Conservation (phyloP, 2,888 invertebrate genomes). For the Coleophora flavipennella region DNA sequence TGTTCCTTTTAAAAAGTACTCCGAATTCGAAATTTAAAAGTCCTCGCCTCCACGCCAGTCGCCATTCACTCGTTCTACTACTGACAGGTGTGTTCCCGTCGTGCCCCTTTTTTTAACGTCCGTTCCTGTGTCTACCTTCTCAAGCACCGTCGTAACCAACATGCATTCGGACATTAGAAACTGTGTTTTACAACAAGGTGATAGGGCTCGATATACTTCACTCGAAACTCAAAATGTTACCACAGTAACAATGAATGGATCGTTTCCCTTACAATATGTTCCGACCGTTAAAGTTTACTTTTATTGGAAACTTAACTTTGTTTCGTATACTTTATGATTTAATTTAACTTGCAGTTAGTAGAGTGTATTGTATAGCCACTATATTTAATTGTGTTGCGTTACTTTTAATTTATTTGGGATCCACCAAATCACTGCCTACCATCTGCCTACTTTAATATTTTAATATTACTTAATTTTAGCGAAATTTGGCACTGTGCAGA, state of each 20-base stretch:
- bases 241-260: slow-evolving; percentile 67
- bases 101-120: slow-evolving; percentile 70
- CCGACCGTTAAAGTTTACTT: slow-evolving; percentile 51
- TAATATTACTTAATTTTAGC: too few relatives aligned
- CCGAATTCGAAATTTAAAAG: slow-evolving; percentile 40
- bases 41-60: slow-evolving; percentile 44
- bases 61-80: slow-evolving; percentile 63
- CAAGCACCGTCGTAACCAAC: slow-evolving; percentile 27
- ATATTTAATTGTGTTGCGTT: slow-evolving; percentile 37
- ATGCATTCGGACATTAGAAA: slow-evolving; percentile 10
- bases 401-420: slow-evolving; percentile 52
- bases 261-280: slow-evolving; percentile 64
- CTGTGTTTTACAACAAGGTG: slow-evolving; percentile 8
- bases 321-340: slow-evolving; percentile 16
- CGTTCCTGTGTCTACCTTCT: slow-evolving; percentile 43
- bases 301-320: slow-evolving; percentile 36
- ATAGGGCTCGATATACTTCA: slow-evolving; percentile 26
- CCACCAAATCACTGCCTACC: slow-evolving; percentile 36
- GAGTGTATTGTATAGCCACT: slow-evolving; percentile 27
- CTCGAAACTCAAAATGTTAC: slow-evolving; percentile 29
- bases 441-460: too few relatives aligned
- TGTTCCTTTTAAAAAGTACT: slow-evolving; percentile 9
- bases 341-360: slow-evolving; percentile 19
- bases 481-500: too few relatives aligned
- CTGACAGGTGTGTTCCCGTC: slow-evolving; percentile 71